Conservation (phyloP, 1,140 invertebrate species). For the Drosophila sp. region DNA sequence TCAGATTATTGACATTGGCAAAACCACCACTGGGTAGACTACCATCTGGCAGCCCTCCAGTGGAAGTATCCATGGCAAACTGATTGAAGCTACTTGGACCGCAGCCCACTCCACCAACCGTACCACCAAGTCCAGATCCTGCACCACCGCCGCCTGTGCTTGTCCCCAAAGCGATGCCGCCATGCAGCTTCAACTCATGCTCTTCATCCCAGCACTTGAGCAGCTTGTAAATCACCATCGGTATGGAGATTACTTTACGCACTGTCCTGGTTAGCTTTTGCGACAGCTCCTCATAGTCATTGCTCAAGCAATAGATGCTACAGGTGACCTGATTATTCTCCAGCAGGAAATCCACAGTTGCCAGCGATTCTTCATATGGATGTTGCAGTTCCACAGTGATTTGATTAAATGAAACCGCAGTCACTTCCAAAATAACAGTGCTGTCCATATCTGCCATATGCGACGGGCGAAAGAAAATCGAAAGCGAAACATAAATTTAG, state of each 20-base stretch:
- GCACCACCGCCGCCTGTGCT: slow-evolving; percentile 83
- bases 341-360: slow-evolving; percentile 95
- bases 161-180: slow-evolving; percentile 79
- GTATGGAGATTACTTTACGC: slow-evolving; percentile 95
- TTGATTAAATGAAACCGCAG: slow-evolving; percentile 93
- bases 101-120: slow-evolving; percentile 18
- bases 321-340: slow-evolving; percentile 89
- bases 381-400: slow-evolving; percentile 96
- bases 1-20: slow-evolving; percentile 51
- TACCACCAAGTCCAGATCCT: slow-evolving; percentile 30
- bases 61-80: slow-evolving; percentile 52
- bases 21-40: slow-evolving; percentile 43
- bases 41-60: slow-evolving; percentile 27
- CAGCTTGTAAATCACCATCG: slow-evolving; percentile 90
- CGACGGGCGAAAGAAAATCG: slow-evolving; percentile 20
- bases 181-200: slow-evolving; percentile 84
- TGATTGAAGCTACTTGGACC: slow-evolving; percentile 47
- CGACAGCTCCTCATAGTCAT: slow-evolving; percentile 85
- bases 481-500: not conserved
- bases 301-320: slow-evolving; percentile 86
- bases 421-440: slow-evolving; percentile 95
- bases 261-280: slow-evolving; percentile 92
- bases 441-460: slow-evolving; percentile 87
- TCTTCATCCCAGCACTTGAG: slow-evolving; percentile 87
- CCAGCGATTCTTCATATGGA: slow-evolving; percentile 95